Conservation (phyloP, 1,140 invertebrate genomes). For the Lordiphosa mommai region DNA sequence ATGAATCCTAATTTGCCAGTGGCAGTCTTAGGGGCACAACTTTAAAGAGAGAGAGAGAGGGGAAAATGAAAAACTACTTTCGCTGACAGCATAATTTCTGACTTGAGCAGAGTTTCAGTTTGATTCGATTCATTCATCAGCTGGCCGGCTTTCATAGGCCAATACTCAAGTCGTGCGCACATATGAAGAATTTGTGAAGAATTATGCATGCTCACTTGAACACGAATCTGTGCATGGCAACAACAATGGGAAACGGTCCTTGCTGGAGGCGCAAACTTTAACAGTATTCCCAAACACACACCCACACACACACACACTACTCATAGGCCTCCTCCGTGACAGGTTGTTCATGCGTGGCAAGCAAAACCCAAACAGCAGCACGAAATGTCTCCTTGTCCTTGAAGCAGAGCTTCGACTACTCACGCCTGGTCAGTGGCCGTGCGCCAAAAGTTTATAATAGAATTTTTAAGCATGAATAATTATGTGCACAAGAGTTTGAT, state of each 20-base stretch:
- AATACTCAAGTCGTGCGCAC: conserved; percentile 34
- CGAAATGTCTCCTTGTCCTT: no score
- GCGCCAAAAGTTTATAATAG: conserved; percentile 60
- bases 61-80: conserved; percentile 14
- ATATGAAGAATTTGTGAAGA: conserved; percentile 20
- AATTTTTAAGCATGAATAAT: conserved; percentile 72
- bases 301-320: background rate
- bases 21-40: background rate
- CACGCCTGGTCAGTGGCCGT: conserved; percentile 15
- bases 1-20: background rate
- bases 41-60: conserved; percentile 3
- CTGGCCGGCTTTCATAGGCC: background rate
- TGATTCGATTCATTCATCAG: conserved; percentile 37
- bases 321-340: conserved; percentile 19
- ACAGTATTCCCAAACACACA: conserved; percentile 6
- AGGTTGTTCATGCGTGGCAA: conserved; percentile 44
- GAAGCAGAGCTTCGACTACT: background rate
- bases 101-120: conserved; percentile 14
- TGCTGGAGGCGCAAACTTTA: conserved; percentile 23
- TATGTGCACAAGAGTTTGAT: conserved; percentile 45
- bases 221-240: conserved; percentile 61
- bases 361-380: conserved; percentile 16
- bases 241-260: conserved; percentile 7
- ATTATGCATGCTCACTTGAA: conserved; percentile 58
- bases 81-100: conserved; percentile 33